Base-by-base conservation (phyloP, 2,888 invertebrate genomes). In the Dascillus cervinus region DNA sequence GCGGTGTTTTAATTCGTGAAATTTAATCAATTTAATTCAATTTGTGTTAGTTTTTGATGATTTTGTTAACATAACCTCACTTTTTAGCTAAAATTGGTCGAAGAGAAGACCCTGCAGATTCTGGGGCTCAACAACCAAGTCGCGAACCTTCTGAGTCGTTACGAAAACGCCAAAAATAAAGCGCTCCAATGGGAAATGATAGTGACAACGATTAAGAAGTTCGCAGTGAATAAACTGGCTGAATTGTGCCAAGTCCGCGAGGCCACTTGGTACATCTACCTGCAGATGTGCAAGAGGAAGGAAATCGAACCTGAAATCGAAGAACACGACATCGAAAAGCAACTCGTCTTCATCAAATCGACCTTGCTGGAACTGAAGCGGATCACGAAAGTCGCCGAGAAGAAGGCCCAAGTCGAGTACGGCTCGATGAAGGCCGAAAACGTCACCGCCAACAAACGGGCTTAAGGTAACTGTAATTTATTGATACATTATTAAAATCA, bases 41-140 rank as follows among this genome's bases (percentile, higher is more conserved):
- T n/a, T n/a, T n/a, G n/a, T n/a, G n/a, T n/a, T n/a, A n/a, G n/a
- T n/a, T n/a, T n/a, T n/a, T n/a, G n/a, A n/a, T n/a, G n/a, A n/a
- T n/a, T 8, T 10, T 11, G 11, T 23, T 29, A 9, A 12, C 4
- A 13, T 12, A 13, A 10, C 11, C 3, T 20, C 21, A 9, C 14
- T 32, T 50, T 43, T 5, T 29, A 57, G 59, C 71, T 72, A 22
- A 59, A 66, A 5, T 60, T 75, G 31, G 72, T 75, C 0, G 77
- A 79, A 46, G 70, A 71, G 49, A 77, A 77, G 56, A 70, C 72
- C 13, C 71, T 77, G 10, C 70, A 69, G 39, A 67, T 79, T 34
- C 75, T 78, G 71, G 74, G 73, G 1, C 60, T 79, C 13, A 77
- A 77, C 53, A 79, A 77, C 46, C 69, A 72, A 33, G 65, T 79